Conservation (phyloP, 1,140 invertebrate species). For the Drosophila athabasca region DNA sequence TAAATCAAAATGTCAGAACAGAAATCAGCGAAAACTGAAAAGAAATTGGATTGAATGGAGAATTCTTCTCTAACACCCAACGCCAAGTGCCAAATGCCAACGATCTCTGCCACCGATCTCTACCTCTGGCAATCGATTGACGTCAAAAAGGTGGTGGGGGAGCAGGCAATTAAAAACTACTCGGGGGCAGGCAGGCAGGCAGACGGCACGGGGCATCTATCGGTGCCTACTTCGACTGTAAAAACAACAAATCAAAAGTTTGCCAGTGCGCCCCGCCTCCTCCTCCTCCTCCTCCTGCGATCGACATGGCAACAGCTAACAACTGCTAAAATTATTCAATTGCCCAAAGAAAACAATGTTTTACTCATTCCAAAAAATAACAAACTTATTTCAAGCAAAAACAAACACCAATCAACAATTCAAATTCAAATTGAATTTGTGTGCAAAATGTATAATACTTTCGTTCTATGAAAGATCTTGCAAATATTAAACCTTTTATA, state of each 20-base stretch:
- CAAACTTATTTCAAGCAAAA: constrained; percentile 18
- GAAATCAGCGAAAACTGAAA: constrained; percentile 49
- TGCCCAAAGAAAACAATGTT: constrained; percentile 20
- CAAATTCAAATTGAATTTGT: too few species aligned
- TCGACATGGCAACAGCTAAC: constrained; percentile 31
- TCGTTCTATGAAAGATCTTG: too few species aligned
- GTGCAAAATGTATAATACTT: not conserved
- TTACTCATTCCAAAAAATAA: constrained; percentile 17
- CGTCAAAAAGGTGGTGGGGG: constrained; percentile 36
- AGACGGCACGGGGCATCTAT: constrained; percentile 34
- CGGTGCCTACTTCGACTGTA: constrained; percentile 31
- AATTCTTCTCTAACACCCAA: constrained; percentile 13
- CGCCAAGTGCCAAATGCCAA: constrained; percentile 24
- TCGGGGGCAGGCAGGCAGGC: constrained; percentile 46
- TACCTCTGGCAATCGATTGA: constrained; percentile 52
- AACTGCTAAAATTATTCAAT: constrained; percentile 14
- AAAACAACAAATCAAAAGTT: constrained; percentile 59
- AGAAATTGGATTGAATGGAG: constrained; percentile 58
- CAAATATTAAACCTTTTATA: too few species aligned
- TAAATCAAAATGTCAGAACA: constrained; percentile 65
- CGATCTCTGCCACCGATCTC: constrained; percentile 17
- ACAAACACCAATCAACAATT: not conserved
- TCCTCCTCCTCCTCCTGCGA: constrained; percentile 1
- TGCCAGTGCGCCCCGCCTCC: not conserved
- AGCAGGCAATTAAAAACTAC: constrained; percentile 75